A percentile compares a stretch with the other conserved stretches of the same genome.
Evolutionary conservation across 2,888 invertebrate species (phyloP).

Genomic region (Herminia tarsipennalis): DNA sequence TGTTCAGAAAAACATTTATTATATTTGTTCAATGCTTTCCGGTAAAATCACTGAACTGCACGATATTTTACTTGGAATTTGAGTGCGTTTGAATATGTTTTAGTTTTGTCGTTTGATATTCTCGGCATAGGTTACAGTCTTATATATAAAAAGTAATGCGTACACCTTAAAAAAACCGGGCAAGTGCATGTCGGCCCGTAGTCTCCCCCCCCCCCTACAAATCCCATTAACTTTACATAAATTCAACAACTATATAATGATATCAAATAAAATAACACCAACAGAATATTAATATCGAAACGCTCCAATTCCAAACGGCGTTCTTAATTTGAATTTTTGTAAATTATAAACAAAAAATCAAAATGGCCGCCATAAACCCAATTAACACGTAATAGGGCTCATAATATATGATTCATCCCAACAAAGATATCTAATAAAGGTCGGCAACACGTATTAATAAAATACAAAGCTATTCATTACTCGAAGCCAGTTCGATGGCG

Average conservation of each 20-base stretch:
- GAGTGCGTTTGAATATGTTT: background rate
- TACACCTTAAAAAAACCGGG: no score
- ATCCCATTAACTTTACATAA: no score
- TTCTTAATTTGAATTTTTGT: constrained; percentile 35
- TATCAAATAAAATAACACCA: background rate
- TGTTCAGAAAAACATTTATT: constrained; percentile 14
- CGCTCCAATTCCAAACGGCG: constrained; percentile 24
- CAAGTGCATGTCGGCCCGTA: no score
- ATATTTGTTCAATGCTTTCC: constrained; percentile 12
- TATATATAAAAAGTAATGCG: no score
- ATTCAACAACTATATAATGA: background rate
- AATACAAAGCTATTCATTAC: constrained; percentile 78
- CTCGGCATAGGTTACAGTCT: no score
- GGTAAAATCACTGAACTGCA: constrained; percentile 4
- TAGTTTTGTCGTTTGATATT: no score
- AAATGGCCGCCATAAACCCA: constrained; percentile 54
- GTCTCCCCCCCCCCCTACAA: no score
- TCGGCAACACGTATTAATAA: constrained; percentile 74
- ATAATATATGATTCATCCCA: constrained; percentile 70
- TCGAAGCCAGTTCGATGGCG: constrained; percentile 51
- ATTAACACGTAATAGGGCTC: constrained; percentile 69
- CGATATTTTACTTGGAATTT: background rate
- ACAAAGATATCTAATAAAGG: constrained; percentile 73
- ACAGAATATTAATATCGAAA: constrained; percentile 17
- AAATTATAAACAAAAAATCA: constrained; percentile 27